A percentile compares a stretch with the other conserved stretches of the same genome.
Evolutionary conservation across 1,140 invertebrate species (phyloP).

Genomic region (Lineus longissimus): DNA sequence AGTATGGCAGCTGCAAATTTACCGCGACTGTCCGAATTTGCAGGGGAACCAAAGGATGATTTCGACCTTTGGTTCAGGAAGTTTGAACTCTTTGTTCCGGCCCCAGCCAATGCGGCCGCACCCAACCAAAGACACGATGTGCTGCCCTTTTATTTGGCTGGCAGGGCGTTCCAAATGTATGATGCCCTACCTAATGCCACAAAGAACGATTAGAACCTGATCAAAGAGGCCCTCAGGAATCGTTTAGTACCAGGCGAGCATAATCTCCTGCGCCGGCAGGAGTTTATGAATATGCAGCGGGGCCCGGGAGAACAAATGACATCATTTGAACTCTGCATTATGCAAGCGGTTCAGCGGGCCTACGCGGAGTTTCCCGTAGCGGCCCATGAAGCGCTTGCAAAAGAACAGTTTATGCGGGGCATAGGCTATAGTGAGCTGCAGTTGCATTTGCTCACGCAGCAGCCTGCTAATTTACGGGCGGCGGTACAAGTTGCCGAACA

Average conservation of each 20-base stretch:
- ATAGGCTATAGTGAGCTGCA: slow-evolving; percentile 2
- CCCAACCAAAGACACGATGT: neutral
- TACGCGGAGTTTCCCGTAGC: neutral
- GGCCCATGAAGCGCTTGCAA: neutral
- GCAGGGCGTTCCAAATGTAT: neutral
- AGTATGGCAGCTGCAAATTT: no score
- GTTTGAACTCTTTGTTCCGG: neutral
- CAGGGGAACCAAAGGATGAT: neutral
- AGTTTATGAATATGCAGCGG: neutral
- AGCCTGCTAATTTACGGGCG: neutral
- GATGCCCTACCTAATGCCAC: neutral
- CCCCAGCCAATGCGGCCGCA: neutral
- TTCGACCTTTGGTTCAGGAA: slow-evolving; percentile 1
- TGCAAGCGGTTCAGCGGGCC: neutral
- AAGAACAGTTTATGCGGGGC: slow-evolving; percentile 4
- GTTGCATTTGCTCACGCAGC: slow-evolving; percentile 1
- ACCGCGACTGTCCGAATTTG: no score
- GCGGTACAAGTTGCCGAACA: neutral
- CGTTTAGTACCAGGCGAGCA: slow-evolving; percentile 4
- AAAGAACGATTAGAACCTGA: neutral
- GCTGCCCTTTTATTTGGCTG: neutral
- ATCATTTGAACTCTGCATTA: neutral
- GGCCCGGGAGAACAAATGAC: neutral
- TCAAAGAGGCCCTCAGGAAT: neutral
- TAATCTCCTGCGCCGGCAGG: neutral